Percentiles rank a stretch among this genome's conserved stretches.
Evolutionary conservation across 2,888 invertebrate genomes (phyloP).

Genomic region (Drosophila nr. medialis): DNA sequence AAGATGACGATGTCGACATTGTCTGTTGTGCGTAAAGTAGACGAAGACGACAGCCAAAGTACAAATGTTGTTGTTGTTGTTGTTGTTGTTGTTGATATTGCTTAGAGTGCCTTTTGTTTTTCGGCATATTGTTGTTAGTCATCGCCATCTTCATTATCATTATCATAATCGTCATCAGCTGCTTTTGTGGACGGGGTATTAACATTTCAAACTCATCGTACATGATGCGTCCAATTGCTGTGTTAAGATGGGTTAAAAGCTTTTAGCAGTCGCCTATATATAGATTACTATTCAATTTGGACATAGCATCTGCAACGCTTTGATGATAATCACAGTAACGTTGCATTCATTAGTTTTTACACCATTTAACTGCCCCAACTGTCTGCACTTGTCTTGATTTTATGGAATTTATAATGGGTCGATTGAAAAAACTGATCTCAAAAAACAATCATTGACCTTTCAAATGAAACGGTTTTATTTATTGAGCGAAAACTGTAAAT

Average conservation of each 20-base stretch:
- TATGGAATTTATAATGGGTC: background rate
- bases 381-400: background rate
- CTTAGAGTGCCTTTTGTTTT: conserved; percentile 43
- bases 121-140: conserved; percentile 66
- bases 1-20: conserved; percentile 52
- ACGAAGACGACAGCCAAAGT: conserved; percentile 34
- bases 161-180: conserved; percentile 25
- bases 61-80: conserved; percentile 33
- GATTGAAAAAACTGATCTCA: background rate
- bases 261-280: conserved; percentile 27
- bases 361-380: background rate
- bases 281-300: background rate
- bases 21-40: conserved; percentile 56
- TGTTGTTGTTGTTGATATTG: conserved; percentile 29
- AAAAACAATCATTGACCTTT: background rate
- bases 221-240: conserved; percentile 48
- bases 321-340: background rate
- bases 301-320: background rate
- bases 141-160: conserved; percentile 55
- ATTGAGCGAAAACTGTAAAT: background rate
- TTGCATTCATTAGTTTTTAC: background rate
- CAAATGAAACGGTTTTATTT: background rate
- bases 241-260: conserved; percentile 23
- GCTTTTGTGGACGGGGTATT: conserved; percentile 43
- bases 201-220: conserved; percentile 53